phyloP scores from a whole-genome alignment of 2,797 vertebrate species.

The Morelia viridis region DNA sequence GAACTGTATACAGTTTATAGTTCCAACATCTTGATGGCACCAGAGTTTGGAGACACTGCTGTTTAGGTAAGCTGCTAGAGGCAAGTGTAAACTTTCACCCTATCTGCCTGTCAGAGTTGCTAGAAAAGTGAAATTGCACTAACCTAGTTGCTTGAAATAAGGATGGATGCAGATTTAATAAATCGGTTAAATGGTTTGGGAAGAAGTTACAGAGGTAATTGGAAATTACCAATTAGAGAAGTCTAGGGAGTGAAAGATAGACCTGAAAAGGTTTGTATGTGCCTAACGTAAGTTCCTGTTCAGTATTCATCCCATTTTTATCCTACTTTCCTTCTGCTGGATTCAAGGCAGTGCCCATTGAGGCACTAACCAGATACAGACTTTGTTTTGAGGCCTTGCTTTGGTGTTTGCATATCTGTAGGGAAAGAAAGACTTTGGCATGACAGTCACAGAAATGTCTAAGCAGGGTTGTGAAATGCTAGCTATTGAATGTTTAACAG shows the following conservation, averaged over 20 bases:
- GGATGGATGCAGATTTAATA: background rate
- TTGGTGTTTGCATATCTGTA: background rate
- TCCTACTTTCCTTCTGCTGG: background rate
- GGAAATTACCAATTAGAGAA: background rate
- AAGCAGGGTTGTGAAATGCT: background rate
- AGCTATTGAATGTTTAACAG: background rate
- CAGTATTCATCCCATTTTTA: background rate
- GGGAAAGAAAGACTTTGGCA: accelerated
- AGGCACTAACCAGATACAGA: background rate
- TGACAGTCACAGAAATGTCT: background rate
- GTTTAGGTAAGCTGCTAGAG: background rate
- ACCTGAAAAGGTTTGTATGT: background rate
- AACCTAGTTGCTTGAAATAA: background rate
- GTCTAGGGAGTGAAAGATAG: background rate
- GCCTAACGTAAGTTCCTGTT: background rate
- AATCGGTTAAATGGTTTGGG: background rate
- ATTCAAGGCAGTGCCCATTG: background rate
- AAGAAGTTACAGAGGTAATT: too few relatives aligned
- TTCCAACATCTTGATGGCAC: background rate
- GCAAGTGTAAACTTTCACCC: background rate
- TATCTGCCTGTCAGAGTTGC: background rate
- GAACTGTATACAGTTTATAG: background rate
- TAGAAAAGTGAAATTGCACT: background rate
- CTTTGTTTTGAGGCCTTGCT: background rate
- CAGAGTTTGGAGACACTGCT: background rate